phyloP scores from a whole-genome alignment of 1,140 invertebrate species.

The Drosophila baimaii region DNA sequence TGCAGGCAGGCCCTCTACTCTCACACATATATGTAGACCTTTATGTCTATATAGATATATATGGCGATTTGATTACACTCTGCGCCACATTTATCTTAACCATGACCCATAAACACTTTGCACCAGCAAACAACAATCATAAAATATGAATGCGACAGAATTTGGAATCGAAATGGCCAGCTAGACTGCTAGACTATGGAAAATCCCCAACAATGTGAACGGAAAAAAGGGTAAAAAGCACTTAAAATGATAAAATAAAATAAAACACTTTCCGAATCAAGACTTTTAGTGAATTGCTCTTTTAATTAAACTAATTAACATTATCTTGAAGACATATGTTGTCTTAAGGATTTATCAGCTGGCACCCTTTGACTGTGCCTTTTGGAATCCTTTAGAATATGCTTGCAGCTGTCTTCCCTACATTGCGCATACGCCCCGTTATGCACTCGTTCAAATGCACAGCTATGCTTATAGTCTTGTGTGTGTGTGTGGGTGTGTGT shows the following conservation, averaged over 20 bases:
- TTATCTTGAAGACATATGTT: neutral
- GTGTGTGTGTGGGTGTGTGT: too few species aligned
- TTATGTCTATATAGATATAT: slow-evolving; percentile 8
- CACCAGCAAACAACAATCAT: slow-evolving; percentile 42
- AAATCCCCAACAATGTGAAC: neutral
- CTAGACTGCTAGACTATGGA: too few species aligned
- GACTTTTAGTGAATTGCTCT: neutral
- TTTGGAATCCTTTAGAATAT: neutral
- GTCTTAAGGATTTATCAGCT: neutral
- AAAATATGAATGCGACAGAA: slow-evolving; percentile 31
- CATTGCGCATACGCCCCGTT: slow-evolving; percentile 37
- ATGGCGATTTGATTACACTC: slow-evolving; percentile 42
- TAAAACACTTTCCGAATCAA: neutral
- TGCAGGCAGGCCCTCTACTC: too few species aligned
- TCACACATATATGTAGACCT: neutral
- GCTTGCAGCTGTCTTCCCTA: neutral
- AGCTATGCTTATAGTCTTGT: slow-evolving; percentile 5
- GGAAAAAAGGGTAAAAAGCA: neutral
- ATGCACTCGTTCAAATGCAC: slow-evolving; percentile 34
- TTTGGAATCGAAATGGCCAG: slow-evolving; percentile 12
- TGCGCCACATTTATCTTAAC: slow-evolving; percentile 56
- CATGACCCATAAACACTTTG: slow-evolving; percentile 43
- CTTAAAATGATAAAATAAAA: neutral
- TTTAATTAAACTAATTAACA: neutral
- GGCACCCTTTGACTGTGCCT: slow-evolving; percentile 4